These are phyloP conservation scores for human DNA, from an alignment of 2,113 vertebrate species.

Conservation along the genomic window GRCh38 chr5:167987501-167988000, in stretches of 20 bases:
- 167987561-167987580: too few species aligned
- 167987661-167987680: neutral
- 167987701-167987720: neutral
- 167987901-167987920: neutral
- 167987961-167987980: neutral
- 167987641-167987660: neutral
- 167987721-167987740: too few species aligned
- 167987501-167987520: too few species aligned
- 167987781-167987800: neutral
- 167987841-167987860: neutral
- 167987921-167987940: neutral
- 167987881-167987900: neutral
- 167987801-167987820: neutral
- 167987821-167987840: neutral
- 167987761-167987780: too few species aligned
- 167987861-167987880: neutral
- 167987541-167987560: too few species aligned
- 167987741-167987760: too few species aligned
- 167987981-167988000: neutral
- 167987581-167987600: too few species aligned
- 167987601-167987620: too few species aligned
- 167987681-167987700: neutral
- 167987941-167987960: neutral
- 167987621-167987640: neutral
- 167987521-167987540: too few species aligned